These are phyloP conservation scores for Microplitis manilae DNA, from an alignment of 2,888 invertebrate species.

Conservation along the genomic window DNA sequence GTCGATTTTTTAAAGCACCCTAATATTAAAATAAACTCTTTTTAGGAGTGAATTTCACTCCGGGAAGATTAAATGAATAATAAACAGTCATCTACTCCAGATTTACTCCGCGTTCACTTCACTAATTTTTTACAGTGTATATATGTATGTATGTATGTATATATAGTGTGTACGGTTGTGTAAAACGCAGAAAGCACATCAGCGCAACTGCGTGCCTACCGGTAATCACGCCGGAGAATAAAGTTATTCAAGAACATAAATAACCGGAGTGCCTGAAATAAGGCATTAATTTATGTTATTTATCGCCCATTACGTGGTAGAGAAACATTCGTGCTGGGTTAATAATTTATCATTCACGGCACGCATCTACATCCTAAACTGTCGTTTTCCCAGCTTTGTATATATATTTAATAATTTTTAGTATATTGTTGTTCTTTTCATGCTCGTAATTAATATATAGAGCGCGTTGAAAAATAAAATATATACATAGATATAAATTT, in stretches of 20 bases:
- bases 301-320: constrained; percentile 70
- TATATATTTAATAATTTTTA: constrained; percentile 10
- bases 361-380: constrained; percentile 55
- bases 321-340: constrained; percentile 70
- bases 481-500: neutral
- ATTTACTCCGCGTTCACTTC: too few species aligned
- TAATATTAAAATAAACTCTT: too few species aligned
- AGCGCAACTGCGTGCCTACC: constrained; percentile 67
- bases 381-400: constrained; percentile 11
- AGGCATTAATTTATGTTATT: constrained; percentile 71
- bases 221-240: constrained; percentile 70
- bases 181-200: constrained; percentile 36
- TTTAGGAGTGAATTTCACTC: too few species aligned
- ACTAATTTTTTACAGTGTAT: neutral
- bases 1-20: too few species aligned
- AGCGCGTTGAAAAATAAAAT: constrained; percentile 4
- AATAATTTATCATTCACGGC: constrained; percentile 71
- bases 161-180: neutral
- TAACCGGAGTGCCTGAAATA: constrained; percentile 70
- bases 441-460: neutral
- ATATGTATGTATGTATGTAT: neutral
- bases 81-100: too few species aligned
- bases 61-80: too few species aligned
- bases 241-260: constrained; percentile 71
- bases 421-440: constrained; percentile 2